A percentile compares a stretch with the other conserved stretches of the same genome.
These are phyloP conservation scores for Andrena flavipes DNA, from an alignment of 2,888 invertebrate genomes.

Conservation along the genomic window DNA sequence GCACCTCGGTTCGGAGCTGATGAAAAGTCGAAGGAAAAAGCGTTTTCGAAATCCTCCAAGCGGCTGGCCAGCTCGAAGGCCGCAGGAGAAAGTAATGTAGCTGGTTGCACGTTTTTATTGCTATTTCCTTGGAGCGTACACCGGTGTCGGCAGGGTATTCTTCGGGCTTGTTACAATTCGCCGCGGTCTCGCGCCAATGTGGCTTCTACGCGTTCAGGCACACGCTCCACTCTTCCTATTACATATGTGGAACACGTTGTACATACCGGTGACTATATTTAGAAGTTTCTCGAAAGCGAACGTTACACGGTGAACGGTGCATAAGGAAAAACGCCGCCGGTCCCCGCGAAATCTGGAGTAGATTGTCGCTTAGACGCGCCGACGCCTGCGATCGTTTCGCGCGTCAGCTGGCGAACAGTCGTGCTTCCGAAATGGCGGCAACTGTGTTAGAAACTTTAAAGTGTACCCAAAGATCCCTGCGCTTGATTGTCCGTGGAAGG, in stretches of 20 bases:
- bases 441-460: too few species aligned
- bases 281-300: conserved; percentile 65
- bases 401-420: too few species aligned
- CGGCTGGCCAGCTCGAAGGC: conserved; percentile 35
- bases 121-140: conserved; percentile 53
- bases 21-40: conserved; percentile 42
- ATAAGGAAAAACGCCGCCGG: conserved; percentile 39
- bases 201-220: conserved; percentile 28
- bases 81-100: conserved; percentile 58
- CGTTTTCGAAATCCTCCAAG: conserved; percentile 35
- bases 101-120: conserved; percentile 53
- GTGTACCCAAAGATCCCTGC: background rate
- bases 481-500: background rate
- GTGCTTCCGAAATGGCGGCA: too few species aligned
- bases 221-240: conserved; percentile 48
- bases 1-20: background rate
- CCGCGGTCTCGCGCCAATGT: conserved; percentile 31
- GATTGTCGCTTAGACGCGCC: background rate
- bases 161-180: conserved; percentile 53
- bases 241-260: conserved; percentile 69
- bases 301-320: conserved; percentile 42
- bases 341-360: conserved; percentile 29
- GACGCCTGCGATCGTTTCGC: too few species aligned
- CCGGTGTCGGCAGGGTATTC: conserved; percentile 31
- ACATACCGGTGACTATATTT: conserved; percentile 63